Evolutionary conservation across 2,113 vertebrate genomes (phyloP), one percentile per base, ranked within the genome.

Genomic region (Nematolebias whitei): DNA sequence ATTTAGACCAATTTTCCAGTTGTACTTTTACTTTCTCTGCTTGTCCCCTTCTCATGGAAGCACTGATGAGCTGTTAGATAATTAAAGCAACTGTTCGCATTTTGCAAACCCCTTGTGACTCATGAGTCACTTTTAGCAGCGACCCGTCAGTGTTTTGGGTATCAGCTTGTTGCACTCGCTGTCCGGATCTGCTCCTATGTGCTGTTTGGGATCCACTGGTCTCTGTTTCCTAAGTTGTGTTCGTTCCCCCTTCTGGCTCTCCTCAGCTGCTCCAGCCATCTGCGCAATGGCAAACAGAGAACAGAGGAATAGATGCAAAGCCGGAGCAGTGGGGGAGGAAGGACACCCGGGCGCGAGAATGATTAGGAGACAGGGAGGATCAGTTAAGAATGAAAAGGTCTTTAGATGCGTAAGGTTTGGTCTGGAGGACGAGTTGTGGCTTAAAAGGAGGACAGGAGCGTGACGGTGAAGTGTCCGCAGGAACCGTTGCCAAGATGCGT

Each of bases 181-280:
- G 38, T 56, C 40, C 65, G 51, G 68, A 29, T 81, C 49, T 67
- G 57, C 18, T 73, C 62, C 35, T 58, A 41, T 66, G 26, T 47
- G 74, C 61, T 62, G 54, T 74, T 83, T 53, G 51, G 38, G 57
- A 75, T 67, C 47, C 63, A 69, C 7, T 15, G 41, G 24, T 71
- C 43, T 23, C 55, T 52, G 60, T 78, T 51, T 49, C 24, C 47
- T 63, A n/a, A 15, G n/a, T 61, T 53, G 55, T 35, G 43, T 41
- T 38, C 45, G 63, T 60, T 62, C 56, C 70, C 87, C 87, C 84
- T 35, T 80, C 86, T 74, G 86, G 86, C 72, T 68, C 74, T 74
- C 83, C 89, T 93, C 90, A 92, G 90, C 92, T 92, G 92, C 88
- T 85, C 72, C 3, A 69, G 83, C 91, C 92, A 92, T 93, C 92